Conservation (phyloP, 2,888 invertebrate genomes). For the Steromphala cineraria region DNA sequence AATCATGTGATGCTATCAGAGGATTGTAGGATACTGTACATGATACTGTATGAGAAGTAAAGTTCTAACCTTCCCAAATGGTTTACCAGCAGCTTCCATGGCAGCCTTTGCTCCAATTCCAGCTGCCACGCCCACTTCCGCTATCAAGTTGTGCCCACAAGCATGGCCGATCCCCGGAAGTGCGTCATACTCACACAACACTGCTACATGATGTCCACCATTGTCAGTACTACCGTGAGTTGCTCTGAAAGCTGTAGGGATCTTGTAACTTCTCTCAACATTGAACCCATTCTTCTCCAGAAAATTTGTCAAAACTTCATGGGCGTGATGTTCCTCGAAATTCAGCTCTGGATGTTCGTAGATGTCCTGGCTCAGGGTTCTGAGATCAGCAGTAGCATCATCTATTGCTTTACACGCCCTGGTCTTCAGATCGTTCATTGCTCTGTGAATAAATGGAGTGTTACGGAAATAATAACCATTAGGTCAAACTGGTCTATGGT, state of each 20-base stretch:
- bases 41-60: too few relatives aligned
- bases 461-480: too few relatives aligned
- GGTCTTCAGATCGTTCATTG: constrained; percentile 22
- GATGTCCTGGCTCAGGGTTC: constrained; percentile 57
- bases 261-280: constrained; percentile 57
- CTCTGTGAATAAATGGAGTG: too few relatives aligned
- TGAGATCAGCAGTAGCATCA: constrained; percentile 37
- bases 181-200: constrained; percentile 75
- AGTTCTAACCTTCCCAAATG: constrained; percentile 44
- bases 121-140: constrained; percentile 70
- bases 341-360: constrained; percentile 67
- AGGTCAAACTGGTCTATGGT: too few relatives aligned
- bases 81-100: constrained; percentile 45
- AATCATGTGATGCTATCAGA: too few relatives aligned
- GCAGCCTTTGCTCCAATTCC: constrained; percentile 66
- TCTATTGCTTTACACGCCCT: constrained; percentile 36
- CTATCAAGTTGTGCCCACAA: constrained; percentile 74
- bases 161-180: constrained; percentile 73
- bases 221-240: constrained; percentile 25
- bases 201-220: constrained; percentile 54
- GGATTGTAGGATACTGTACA: too few relatives aligned
- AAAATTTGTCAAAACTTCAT: constrained; percentile 54
- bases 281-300: constrained; percentile 60
- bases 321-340: constrained; percentile 64
- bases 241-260: constrained; percentile 55